Conservation (phyloP, 2,797 vertebrate genomes). For the Amblyraja radiata region DNA sequence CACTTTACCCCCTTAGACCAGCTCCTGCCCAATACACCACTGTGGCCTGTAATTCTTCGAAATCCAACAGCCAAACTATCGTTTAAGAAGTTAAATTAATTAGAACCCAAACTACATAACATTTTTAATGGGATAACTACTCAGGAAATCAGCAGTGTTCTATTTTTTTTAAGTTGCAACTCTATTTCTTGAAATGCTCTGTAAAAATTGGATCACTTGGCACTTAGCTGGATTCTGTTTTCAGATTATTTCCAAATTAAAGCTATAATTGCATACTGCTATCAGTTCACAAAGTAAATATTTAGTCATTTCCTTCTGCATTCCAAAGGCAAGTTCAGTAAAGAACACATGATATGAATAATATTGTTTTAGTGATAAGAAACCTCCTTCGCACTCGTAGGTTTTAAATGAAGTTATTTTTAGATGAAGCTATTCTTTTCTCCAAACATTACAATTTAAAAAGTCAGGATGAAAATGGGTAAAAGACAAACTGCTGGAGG, state of each 20-base stretch:
- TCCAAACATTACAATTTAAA: neutral
- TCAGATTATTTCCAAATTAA: slow-evolving; percentile 10
- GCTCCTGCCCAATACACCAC: neutral
- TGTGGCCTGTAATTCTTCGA: neutral
- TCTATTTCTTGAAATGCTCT: neutral
- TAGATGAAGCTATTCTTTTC: neutral
- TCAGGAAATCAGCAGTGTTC: neutral
- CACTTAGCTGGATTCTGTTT: neutral
- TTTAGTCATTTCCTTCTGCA: neutral
- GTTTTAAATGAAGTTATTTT: neutral
- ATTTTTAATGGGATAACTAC: neutral
- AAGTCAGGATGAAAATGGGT: neutral
- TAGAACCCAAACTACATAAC: neutral
- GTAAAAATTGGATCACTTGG: neutral
- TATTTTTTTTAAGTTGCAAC: neutral
- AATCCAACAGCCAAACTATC: neutral
- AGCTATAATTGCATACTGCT: neutral
- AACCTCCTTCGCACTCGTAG: neutral
- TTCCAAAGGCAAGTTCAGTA: neutral
- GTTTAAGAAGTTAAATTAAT: neutral
- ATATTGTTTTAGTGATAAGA: neutral
- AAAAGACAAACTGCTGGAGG: no score
- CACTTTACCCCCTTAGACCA: neutral
- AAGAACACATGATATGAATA: neutral
- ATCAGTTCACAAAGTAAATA: neutral